These are phyloP conservation scores for Myotis davidii DNA, from an alignment of 2,113 vertebrate species.

Conservation along the genomic window DNA sequence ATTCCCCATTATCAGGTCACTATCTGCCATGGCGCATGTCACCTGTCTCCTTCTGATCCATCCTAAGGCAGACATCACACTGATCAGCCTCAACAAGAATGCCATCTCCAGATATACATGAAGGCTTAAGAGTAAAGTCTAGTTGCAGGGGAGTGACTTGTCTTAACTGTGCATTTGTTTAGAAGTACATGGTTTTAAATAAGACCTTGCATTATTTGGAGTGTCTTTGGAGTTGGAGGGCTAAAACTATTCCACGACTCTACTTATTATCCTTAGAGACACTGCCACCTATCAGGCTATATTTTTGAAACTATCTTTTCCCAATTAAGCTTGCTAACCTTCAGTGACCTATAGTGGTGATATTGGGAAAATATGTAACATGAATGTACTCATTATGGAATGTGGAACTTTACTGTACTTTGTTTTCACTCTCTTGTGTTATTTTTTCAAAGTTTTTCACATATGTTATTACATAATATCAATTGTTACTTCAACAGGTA, in stretches of 20 bases:
- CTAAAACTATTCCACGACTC: not conserved
- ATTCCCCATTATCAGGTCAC: not conserved
- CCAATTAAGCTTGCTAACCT: conserved; percentile 17
- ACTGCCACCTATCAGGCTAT: not conserved
- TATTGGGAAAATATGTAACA: not conserved
- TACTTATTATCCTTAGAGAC: not conserved
- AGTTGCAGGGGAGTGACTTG: not conserved
- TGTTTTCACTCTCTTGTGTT: not conserved
- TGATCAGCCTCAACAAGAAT: not conserved
- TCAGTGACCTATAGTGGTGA: not conserved
- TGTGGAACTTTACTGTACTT: not conserved
- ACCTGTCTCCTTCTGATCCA: not conserved
- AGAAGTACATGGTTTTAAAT: not conserved
- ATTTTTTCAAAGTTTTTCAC: not conserved
- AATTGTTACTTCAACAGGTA: not conserved
- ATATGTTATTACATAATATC: not conserved
- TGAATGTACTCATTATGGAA: not conserved
- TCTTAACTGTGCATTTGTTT: not conserved
- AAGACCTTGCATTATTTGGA: not conserved
- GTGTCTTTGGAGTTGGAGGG: not conserved
- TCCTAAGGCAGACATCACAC: not conserved
- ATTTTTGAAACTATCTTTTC: conserved; percentile 6
- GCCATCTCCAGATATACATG: not conserved
- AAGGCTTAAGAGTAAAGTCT: not conserved
- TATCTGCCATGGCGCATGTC: not conserved